Base-by-base conservation (phyloP, 2,888 invertebrate genomes). In the Spialia ferax region DNA sequence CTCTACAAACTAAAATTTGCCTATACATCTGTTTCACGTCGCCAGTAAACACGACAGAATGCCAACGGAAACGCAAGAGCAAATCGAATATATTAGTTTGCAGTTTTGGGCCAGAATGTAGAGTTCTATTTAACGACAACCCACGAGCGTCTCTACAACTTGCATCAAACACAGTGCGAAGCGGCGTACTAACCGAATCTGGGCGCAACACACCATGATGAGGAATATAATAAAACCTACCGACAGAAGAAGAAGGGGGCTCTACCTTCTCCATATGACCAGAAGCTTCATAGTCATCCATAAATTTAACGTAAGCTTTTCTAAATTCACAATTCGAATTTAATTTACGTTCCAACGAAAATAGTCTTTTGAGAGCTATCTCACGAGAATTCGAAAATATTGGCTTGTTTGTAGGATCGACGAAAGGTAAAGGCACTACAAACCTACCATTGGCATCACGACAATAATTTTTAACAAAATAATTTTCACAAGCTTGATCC, bases 371-470 rank as follows among this genome's bases (percentile, higher is more conserved):
- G 29, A 56, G 15, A 18, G 35, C 18, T 56, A 56, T 35, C 29
- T 56, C 56, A 10, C 56, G 56, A 56, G 56, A 56, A 18, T 56
- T 56, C 35, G 35, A 56, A 56, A 56, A 56, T 32, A 18, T 56
- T 7, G 56, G 56, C 11, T 32, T 32, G 6, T 56, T 56, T 32
- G 35, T 56, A 35, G 20, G 15, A 18, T 56, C 20, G 18, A 48
- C 48, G 10, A 48, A 48, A 48, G 45, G 45, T 20, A 48, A 48
- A 48, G 48, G 20, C 10, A 48, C 45, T 8, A 48, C 48, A 48
- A 48, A 48, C 20, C 18, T 18, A 48, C 48, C 48, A 20, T 11
- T 48, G 20, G 20, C 8, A 48, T 48, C 4, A 48, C 48, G 15
- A 48, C 3, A 48, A 13, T 48, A 48, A 20, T 20, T 20, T 18